Evolutionary conservation across 2,888 invertebrate genomes (phyloP).

Genomic region (Gari tellinella): DNA sequence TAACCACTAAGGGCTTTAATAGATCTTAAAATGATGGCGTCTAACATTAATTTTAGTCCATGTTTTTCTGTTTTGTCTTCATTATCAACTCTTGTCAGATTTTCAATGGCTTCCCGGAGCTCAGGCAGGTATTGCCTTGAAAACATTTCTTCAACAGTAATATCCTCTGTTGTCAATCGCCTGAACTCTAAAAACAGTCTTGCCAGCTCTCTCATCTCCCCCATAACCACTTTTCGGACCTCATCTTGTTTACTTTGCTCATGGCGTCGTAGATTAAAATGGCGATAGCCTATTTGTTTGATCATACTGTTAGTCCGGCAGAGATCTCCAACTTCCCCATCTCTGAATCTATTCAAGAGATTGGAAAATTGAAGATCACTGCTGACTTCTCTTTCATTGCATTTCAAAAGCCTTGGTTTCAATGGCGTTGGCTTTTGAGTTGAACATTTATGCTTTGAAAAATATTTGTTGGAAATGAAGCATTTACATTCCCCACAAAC

Average conservation of each 20-base stretch:
- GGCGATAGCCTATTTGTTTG: slow-evolving; percentile 19
- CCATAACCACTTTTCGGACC: slow-evolving; percentile 30
- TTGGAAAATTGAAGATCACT: background rate
- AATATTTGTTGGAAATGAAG: too few species aligned
- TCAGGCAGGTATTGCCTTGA: background rate
- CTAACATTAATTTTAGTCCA: slow-evolving; percentile 8
- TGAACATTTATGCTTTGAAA: too few species aligned
- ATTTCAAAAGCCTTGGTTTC: too few species aligned
- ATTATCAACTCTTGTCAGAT: background rate
- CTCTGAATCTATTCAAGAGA: slow-evolving; percentile 34
- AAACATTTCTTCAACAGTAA: slow-evolving; percentile 19
- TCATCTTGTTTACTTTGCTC: slow-evolving; percentile 27
- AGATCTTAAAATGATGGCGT: slow-evolving; percentile 20
- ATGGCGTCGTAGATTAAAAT: slow-evolving; percentile 21
- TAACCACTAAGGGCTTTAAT: slow-evolving; percentile 12
- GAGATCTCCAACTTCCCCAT: slow-evolving; percentile 34
- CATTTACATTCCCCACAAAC: too few species aligned
- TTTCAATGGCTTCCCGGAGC: background rate
- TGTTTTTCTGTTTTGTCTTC: slow-evolving; percentile 10
- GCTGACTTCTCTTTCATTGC: too few species aligned
- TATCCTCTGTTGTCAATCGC: background rate
- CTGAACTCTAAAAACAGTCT: slow-evolving; percentile 20
- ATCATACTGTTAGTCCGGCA: slow-evolving; percentile 21
- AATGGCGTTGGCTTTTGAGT: too few species aligned
- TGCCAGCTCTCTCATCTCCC: slow-evolving; percentile 33